Evolutionary conservation across 2,888 invertebrate genomes (phyloP), one percentile per base, ranked within the genome.

Genomic region (Busseola fusca): DNA sequence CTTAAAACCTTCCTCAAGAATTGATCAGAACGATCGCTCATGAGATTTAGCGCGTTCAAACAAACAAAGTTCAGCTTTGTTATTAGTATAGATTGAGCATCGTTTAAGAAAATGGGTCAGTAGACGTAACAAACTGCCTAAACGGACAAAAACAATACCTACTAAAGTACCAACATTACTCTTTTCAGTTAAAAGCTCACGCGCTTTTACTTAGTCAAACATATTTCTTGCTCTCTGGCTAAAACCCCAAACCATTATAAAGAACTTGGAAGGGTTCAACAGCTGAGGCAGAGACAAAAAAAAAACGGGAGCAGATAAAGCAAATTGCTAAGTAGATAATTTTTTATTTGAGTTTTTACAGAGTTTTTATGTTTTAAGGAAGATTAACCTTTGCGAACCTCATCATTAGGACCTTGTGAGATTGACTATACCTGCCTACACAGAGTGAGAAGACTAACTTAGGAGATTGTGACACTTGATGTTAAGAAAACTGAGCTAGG

Each of bases 241-340:
- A 78, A 78, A 83, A 75, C 80, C 86, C 84, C 82, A 81, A 87
- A 81, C 84, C 87, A 86, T 88, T 86, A 88, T 84, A 87, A 85
- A 83, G 75, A 85, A 87, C 82, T 86, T 81, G 81, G 72, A 85
- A 81, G 85, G 87, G 85, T 87, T 85, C 81, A 85, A 74, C 85
- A 84, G 81, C 76, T 84, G 83, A 87, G 78, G 72, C 71, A 81
- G 83, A 77, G 82, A 82, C 84, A 86, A 87, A 87, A 86, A 84
- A 45, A 85, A 86, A 85, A 84, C 69, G 68, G 57, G 69, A 74
- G 71, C 69, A 87, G 85, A 87, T 86, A 86, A 86, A 76, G 74
- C 74, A 84, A 85, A 87, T 80, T 86, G 83, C 78, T 80, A 78
- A 82, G 79, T 84, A 86, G 80, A 89, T 86, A 81, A 79, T 84